These are phyloP conservation scores for Zaprionus kolodkinae DNA, from an alignment of 1,140 invertebrate genomes.

Conservation along the genomic window DNA sequence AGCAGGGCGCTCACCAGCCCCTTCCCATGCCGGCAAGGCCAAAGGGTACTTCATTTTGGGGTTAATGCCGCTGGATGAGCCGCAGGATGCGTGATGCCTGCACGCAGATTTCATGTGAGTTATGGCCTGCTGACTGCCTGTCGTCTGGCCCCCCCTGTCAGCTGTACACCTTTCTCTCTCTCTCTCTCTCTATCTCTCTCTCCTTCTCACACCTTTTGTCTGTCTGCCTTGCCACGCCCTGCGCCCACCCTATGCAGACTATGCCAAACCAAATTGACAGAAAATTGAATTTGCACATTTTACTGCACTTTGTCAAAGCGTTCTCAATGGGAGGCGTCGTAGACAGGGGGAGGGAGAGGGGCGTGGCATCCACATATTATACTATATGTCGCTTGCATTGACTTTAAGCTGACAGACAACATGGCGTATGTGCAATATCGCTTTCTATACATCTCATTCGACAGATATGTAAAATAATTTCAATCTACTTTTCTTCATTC, in stretches of 20 bases:
- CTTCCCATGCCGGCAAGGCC: not conserved
- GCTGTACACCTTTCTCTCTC: constrained; percentile 9
- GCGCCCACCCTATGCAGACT: not conserved
- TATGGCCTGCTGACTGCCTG: constrained; percentile 54
- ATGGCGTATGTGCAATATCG: constrained; percentile 40
- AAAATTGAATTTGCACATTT: constrained; percentile 80
- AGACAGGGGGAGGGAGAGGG: not conserved
- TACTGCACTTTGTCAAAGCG: constrained; percentile 66
- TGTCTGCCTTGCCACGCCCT: constrained; percentile 39
- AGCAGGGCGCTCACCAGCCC: not conserved
- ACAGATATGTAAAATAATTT: too few species aligned
- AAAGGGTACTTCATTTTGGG: constrained; percentile 70
- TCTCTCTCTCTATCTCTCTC: not conserved
- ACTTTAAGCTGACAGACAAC: constrained; percentile 63
- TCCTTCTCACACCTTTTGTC: constrained; percentile 20
- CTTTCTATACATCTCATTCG: not conserved
- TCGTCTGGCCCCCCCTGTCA: constrained; percentile 2
- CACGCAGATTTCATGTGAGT: constrained; percentile 79
- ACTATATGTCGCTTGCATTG: not conserved
- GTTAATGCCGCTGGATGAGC: constrained; percentile 68
- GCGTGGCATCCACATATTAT: too few species aligned
- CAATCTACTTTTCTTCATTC: too few species aligned
- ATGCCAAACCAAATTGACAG: constrained; percentile 59
- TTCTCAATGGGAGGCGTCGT: not conserved
- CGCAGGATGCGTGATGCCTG: constrained; percentile 62